phyloP scores from a whole-genome alignment of 2,888 invertebrate species.

The Archaeoteleia sp. region DNA sequence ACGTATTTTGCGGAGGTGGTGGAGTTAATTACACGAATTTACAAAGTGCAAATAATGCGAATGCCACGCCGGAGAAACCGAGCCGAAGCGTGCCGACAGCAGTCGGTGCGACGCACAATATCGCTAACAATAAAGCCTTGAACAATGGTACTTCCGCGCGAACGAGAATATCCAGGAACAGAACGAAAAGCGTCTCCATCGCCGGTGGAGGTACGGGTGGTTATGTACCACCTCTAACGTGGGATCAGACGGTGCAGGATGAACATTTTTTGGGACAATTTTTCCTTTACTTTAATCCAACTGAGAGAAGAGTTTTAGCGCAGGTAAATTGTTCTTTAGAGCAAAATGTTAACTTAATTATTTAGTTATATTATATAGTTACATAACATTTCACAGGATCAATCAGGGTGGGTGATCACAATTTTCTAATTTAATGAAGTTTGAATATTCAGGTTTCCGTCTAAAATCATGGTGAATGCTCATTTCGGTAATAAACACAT shows the following conservation, averaged over 20 bases:
- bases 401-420: too few species aligned
- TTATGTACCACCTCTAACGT: conserved; percentile 73
- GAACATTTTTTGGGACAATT: conserved; percentile 89
- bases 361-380: too few species aligned
- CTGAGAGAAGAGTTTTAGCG: conserved; percentile 86
- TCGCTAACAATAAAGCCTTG: conserved; percentile 66
- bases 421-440: too few species aligned
- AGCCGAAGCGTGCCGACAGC: conserved; percentile 66
- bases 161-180: conserved; percentile 61
- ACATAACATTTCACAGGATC: too few species aligned
- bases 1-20: conserved; percentile 87
- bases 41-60: conserved; percentile 67
- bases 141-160: conserved; percentile 61
- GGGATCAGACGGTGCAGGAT: conserved; percentile 87
- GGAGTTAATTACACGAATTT: conserved; percentile 78
- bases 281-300: conserved; percentile 87
- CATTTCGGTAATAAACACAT: too few species aligned
- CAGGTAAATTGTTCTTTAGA: conserved; percentile 80
- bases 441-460: too few species aligned
- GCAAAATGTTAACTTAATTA: too few species aligned
- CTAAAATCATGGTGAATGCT: too few species aligned
- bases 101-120: conserved; percentile 60
- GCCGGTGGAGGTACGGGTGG: conserved; percentile 65
- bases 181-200: conserved; percentile 60
- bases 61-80: conserved; percentile 69